Conservation (phyloP, 1,140 invertebrate species). For the Tetragonula clypearis region DNA sequence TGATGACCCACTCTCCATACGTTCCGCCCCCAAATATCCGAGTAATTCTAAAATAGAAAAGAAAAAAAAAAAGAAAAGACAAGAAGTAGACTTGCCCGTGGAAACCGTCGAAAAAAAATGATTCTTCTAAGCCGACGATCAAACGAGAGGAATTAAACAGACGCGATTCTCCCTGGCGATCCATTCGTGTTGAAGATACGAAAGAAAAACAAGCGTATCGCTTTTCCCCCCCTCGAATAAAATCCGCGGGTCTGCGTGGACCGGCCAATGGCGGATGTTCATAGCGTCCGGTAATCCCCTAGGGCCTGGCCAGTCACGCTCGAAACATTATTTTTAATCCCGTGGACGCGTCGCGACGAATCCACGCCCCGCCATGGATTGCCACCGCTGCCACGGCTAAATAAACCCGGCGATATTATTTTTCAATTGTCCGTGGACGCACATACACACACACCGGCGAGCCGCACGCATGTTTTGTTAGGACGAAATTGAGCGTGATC, state of each 20-base stretch:
- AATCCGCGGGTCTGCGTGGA: conserved; percentile 50
- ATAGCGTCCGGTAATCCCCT: conserved; percentile 53
- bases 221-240: conserved; percentile 25
- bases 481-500: conserved; percentile 69
- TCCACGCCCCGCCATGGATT: conserved; percentile 51
- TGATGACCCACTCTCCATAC: too few relatives aligned
- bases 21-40: too few relatives aligned
- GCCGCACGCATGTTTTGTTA: conserved; percentile 64
- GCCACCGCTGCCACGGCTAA: conserved; percentile 65
- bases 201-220: conserved; percentile 21
- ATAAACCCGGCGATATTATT: conserved; percentile 80
- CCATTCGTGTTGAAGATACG: neutral
- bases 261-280: conserved; percentile 40
- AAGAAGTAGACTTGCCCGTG: neutral
- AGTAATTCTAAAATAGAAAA: too few relatives aligned
- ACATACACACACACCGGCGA: neutral
- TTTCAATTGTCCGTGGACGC: conserved; percentile 72
- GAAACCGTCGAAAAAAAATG: neutral
- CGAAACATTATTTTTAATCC: conserved; percentile 80
- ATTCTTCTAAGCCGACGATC: neutral
- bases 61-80: too few relatives aligned
- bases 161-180: neutral
- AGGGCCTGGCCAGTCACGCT: conserved; percentile 72
- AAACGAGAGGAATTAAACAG: neutral
- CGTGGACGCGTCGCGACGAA: conserved; percentile 63